phyloP scores from a whole-genome alignment of 2,888 invertebrate genomes.

The Nephrotoma flavescens region DNA sequence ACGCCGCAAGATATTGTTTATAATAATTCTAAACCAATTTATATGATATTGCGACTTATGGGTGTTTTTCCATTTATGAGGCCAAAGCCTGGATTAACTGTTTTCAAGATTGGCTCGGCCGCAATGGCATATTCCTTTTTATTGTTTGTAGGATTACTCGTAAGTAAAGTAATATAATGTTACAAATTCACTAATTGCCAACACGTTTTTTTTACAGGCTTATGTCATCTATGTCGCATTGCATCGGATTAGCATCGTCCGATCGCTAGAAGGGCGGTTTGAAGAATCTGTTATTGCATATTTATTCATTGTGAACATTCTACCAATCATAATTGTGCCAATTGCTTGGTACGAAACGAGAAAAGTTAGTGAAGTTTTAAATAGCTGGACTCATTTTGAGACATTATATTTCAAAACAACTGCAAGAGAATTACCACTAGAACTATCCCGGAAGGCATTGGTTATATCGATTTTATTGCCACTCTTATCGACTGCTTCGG shows the following conservation, averaged over 20 bases:
- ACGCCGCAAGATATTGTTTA: conserved; percentile 29
- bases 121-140: conserved; percentile 43
- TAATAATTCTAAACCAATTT: conserved; percentile 33
- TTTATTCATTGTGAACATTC: conserved; percentile 54
- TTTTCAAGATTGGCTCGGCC: conserved; percentile 36
- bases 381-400: conserved; percentile 55
- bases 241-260: conserved; percentile 44
- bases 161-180: conserved; percentile 10
- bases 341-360: conserved; percentile 51
- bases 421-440: conserved; percentile 38
- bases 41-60: conserved; percentile 35
- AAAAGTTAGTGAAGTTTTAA: conserved; percentile 45
- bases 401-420: conserved; percentile 44
- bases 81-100: conserved; percentile 33
- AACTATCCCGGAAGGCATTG: conserved; percentile 42
- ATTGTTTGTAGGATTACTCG: conserved; percentile 35
- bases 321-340: conserved; percentile 47
- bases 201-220: conserved; percentile 17
- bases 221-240: conserved; percentile 47
- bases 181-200: background rate
- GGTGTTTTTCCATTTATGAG: conserved; percentile 47
- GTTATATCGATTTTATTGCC: conserved; percentile 43
- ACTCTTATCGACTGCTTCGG: conserved; percentile 43
- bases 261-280: conserved; percentile 48
- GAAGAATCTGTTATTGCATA: conserved; percentile 64